Conservation (phyloP, 2,888 invertebrate genomes). For the Nesidiocoris tenuis region DNA sequence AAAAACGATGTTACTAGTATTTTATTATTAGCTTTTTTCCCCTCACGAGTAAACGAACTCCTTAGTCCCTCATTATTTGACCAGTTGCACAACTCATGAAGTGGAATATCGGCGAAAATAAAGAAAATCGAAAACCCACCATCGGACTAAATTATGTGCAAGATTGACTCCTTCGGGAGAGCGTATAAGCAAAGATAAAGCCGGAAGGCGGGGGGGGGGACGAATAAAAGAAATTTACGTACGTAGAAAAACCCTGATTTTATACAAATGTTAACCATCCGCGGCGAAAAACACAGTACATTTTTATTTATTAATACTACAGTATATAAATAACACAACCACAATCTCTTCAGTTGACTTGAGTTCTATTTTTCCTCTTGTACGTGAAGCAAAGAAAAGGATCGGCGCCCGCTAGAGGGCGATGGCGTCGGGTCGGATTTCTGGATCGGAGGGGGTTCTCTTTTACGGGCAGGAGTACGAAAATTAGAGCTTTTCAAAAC, state of each 20-base stretch:
- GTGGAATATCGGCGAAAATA: neutral
- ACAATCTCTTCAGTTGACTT: conserved; percentile 39
- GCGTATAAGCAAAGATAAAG: too few species aligned
- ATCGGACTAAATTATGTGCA: neutral
- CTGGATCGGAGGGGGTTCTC: conserved; percentile 11
- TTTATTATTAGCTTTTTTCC: conserved; percentile 24
- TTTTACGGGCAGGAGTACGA: conserved; percentile 24
- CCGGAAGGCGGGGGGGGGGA: conserved; percentile 1
- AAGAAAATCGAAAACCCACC: neutral
- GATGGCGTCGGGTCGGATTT: neutral
- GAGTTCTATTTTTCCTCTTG: conserved; percentile 34
- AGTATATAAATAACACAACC: conserved; percentile 38
- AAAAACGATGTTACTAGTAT: conserved; percentile 39
- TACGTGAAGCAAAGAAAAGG: conserved; percentile 26
- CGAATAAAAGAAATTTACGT: conserved; percentile 23
- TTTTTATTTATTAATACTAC: conserved; percentile 34
- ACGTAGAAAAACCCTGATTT: conserved; percentile 26
- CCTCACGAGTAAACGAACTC: conserved; percentile 13
- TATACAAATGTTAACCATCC: conserved; percentile 37
- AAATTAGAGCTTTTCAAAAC: conserved; percentile 44
- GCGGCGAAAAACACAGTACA: conserved; percentile 26
- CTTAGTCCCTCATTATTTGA: conserved; percentile 6
- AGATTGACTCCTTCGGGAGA: neutral
- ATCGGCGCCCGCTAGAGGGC: neutral
- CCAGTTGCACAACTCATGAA: neutral